These are phyloP conservation scores for Hyla sarda DNA, from an alignment of 2,113 vertebrate species.

Conservation along the genomic window DNA sequence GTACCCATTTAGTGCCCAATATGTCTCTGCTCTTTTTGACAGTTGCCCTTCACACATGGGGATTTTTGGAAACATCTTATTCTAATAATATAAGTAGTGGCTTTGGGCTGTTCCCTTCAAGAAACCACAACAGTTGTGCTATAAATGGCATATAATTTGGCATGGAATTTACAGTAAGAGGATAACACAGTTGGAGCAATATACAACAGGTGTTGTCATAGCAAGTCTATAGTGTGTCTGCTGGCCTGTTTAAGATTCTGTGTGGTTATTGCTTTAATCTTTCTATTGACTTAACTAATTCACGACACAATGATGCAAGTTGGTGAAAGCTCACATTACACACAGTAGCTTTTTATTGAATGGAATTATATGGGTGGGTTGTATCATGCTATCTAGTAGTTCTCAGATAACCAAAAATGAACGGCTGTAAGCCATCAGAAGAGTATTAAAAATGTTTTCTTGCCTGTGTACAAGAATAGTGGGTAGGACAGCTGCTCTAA, in stretches of 20 bases:
- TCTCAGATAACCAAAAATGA: not conserved
- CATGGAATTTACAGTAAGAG: not conserved
- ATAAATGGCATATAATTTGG: not conserved
- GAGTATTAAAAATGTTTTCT: not conserved
- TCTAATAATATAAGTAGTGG: too few relatives aligned
- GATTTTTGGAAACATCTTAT: too few relatives aligned
- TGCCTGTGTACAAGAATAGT: not conserved
- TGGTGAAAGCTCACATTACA: not conserved
- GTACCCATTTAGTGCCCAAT: too few relatives aligned
- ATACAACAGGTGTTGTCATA: not conserved
- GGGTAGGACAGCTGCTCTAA: not conserved
- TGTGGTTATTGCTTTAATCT: not conserved
- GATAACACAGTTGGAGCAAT: not conserved
- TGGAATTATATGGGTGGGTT: not conserved
- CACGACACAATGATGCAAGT: not conserved
- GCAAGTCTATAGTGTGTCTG: not conserved
- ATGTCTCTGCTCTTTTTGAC: too few relatives aligned
- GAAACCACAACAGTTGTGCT: slow-evolving; percentile 25
- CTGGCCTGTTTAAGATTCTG: not conserved
- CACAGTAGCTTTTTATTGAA: not conserved
- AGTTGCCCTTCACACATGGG: too few relatives aligned
- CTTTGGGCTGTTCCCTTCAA: not conserved
- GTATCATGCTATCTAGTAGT: not conserved
- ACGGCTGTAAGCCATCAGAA: not conserved
- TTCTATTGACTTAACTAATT: not conserved